Conservation (phyloP, 2,113 vertebrate genomes). For the Oophaga pumilio region DNA sequence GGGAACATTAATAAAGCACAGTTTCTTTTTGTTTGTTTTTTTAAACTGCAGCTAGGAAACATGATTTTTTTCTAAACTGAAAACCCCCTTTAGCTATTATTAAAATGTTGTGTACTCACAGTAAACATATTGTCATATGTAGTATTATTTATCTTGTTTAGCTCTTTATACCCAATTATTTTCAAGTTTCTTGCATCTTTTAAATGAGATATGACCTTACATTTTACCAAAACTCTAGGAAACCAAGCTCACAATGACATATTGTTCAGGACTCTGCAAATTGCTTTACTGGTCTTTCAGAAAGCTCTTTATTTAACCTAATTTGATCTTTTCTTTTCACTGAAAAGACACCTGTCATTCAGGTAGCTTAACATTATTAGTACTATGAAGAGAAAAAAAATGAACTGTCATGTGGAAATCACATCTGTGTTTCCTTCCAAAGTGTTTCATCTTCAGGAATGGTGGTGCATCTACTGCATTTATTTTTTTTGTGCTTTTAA, state of each 20-base stretch:
- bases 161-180: slow-evolving; percentile 13
- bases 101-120: not conserved
- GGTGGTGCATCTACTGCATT: not conserved
- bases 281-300: slow-evolving; percentile 43
- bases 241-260: not conserved
- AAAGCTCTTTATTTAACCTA: slow-evolving; percentile 45
- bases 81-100: not conserved
- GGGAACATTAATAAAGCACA: no score
- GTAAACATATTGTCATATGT: not conserved
- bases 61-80: no score
- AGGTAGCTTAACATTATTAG: slow-evolving; percentile 32
- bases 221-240: slow-evolving; percentile 25
- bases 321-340: slow-evolving; percentile 37
- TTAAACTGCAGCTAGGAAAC: no score
- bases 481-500: slow-evolving; percentile 13
- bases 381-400: slow-evolving; percentile 3
- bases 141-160: not conserved
- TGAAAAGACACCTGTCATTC: slow-evolving; percentile 29
- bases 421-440: not conserved
- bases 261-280: slow-evolving; percentile 36
- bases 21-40: no score
- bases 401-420: slow-evolving; percentile 32
- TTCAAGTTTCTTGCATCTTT: not conserved
- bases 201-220: slow-evolving; percentile 19
- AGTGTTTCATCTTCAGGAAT: slow-evolving; percentile 35